These are phyloP conservation scores for Phoebastria nigripes DNA, from an alignment of 2,797 vertebrate genomes.

Conservation along the genomic window DNA sequence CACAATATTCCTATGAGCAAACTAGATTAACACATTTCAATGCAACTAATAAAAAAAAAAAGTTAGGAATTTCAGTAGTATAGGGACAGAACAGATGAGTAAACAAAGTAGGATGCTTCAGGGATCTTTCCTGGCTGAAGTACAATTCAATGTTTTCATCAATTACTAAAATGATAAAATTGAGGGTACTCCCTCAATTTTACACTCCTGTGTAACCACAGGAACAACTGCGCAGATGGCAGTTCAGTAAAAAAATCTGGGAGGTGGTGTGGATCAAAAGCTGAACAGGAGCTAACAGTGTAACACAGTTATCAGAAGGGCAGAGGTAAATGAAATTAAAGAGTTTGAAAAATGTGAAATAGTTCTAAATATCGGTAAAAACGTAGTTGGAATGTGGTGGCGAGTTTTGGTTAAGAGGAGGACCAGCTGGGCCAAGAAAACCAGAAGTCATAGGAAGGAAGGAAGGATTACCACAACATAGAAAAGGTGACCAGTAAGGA, in stretches of 20 bases:
- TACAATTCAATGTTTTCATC: background rate
- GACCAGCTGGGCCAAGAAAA: background rate
- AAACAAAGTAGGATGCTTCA: background rate
- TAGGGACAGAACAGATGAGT: background rate
- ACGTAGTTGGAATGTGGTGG: background rate
- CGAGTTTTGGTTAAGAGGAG: background rate
- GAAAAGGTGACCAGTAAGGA: background rate
- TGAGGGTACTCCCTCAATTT: background rate
- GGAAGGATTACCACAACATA: background rate
- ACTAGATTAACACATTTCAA: background rate
- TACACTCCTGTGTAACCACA: background rate
- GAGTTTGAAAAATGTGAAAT: background rate
- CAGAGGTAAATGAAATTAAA: background rate
- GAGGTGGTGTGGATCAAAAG: background rate
- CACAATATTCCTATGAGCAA: background rate
- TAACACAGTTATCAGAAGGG: background rate
- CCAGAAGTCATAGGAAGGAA: background rate
- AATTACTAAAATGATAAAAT: background rate
- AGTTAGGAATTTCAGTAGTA: background rate
- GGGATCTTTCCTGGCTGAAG: background rate
- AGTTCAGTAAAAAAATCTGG: background rate
- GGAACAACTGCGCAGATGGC: background rate
- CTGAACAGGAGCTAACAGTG: background rate
- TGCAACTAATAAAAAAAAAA: background rate
- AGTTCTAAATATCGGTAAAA: background rate